Conservation (phyloP, 2,113 vertebrate genomes). For the Crotalus tigris region DNA sequence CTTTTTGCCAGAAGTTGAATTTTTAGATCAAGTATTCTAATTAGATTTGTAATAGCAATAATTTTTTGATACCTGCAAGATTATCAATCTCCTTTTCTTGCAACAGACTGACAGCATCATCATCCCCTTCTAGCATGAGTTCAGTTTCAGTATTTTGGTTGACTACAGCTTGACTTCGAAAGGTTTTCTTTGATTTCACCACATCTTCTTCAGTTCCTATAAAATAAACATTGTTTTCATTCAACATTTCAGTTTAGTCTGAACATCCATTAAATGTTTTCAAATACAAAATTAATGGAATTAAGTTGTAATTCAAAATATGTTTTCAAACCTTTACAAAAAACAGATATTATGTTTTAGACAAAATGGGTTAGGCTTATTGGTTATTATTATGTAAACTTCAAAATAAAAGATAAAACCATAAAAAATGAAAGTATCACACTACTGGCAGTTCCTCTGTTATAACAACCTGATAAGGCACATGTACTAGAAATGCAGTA, state of each 20-base stretch:
- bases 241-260: conserved; percentile 8
- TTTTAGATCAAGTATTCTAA: conserved; percentile 11
- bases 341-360: not conserved
- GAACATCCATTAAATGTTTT: conserved; percentile 10
- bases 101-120: conserved; percentile 88
- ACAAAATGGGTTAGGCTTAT: not conserved
- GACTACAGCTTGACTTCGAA: conserved; percentile 79
- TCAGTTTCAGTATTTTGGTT: conserved; percentile 88
- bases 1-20: not conserved
- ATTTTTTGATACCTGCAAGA: conserved; percentile 80
- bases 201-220: conserved; percentile 82
- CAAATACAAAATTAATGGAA: not conserved
- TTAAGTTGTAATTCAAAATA: not conserved
- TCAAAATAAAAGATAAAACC: not conserved
- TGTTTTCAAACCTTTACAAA: conserved; percentile 19
- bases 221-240: conserved; percentile 14
- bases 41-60: conserved; percentile 25
- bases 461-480: conserved; percentile 24
- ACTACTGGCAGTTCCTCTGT: not conserved
- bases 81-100: conserved; percentile 97
- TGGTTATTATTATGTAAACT: conserved; percentile 4
- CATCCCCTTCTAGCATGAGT: conserved; percentile 90
- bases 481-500: conserved; percentile 1
- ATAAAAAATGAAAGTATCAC: conserved; percentile 9
- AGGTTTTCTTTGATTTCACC: conserved; percentile 81